A percentile compares a stretch with the other conserved stretches of the same genome.
These are phyloP conservation scores for Probaryconus sp. DNA, from an alignment of 1,140 invertebrate species.

Conservation along the genomic window DNA sequence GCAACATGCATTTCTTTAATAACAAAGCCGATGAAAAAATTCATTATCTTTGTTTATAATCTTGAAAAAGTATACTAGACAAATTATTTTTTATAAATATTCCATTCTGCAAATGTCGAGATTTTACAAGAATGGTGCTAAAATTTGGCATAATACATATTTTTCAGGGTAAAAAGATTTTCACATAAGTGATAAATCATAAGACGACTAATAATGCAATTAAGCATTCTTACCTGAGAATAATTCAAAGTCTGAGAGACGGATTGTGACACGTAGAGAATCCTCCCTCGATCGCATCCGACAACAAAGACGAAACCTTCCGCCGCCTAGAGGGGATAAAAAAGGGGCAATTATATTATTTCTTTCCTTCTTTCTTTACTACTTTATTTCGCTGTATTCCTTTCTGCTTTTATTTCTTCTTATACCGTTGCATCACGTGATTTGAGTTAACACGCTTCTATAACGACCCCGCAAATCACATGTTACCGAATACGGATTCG, in stretches of 20 bases:
- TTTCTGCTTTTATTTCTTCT: constrained; percentile 1
- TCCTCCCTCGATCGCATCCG: constrained; percentile 92
- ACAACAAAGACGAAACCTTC: constrained; percentile 96
- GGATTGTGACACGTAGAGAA: constrained; percentile 94
- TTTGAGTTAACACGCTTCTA: constrained; percentile 2
- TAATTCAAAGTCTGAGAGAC: constrained; percentile 91
- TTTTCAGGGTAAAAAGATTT: too few species aligned
- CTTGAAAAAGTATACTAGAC: too few species aligned
- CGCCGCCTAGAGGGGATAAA: constrained; percentile 82
- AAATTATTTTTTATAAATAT: too few species aligned
- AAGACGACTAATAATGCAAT: too few species aligned
- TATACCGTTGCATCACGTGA: constrained; percentile 33
- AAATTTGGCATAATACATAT: too few species aligned
- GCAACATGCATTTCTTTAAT: too few species aligned
- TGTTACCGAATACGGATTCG: constrained; percentile 30
- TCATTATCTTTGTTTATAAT: too few species aligned
- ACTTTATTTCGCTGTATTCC: not conserved
- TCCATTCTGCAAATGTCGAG: too few species aligned
- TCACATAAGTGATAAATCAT: too few species aligned
- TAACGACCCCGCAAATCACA: constrained; percentile 22
- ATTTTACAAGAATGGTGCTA: too few species aligned
- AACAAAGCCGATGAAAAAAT: too few species aligned
- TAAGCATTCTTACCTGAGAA: constrained; percentile 85
- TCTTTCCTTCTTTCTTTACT: constrained; percentile 7
- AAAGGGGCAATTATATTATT: constrained; percentile 2